Conservation (phyloP, 2,113 vertebrate species). For the Rhinolophus ferrumequinum region DNA sequence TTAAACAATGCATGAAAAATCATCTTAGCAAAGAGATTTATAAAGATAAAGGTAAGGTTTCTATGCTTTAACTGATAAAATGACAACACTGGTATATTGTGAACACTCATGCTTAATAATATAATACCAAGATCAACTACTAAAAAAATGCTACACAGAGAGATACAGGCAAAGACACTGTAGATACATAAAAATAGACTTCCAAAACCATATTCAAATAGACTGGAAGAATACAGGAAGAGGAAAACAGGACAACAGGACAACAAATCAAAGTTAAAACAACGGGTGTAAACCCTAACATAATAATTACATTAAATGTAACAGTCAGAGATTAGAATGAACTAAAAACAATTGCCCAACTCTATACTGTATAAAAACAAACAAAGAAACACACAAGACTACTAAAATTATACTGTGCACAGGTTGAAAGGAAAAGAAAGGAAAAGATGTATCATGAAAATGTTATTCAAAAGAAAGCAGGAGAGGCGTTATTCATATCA, state of each 20-base stretch:
- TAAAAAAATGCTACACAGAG: not conserved
- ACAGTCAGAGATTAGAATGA: not conserved
- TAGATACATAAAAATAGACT: too few species aligned
- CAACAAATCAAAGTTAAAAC: not conserved
- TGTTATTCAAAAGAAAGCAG: not conserved
- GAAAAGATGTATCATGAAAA: not conserved
- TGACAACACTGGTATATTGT: not conserved
- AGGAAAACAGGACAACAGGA: not conserved
- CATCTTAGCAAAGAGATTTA: not conserved
- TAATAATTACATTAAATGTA: not conserved
- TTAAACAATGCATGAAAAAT: not conserved
- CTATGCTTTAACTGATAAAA: not conserved
- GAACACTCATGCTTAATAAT: not conserved
- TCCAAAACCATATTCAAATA: not conserved
- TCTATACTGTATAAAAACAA: not conserved
- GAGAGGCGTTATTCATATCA: not conserved
- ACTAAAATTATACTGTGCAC: not conserved
- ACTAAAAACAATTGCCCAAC: not conserved
- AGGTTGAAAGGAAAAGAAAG: not conserved
- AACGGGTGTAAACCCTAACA: not conserved
- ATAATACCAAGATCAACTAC: not conserved
- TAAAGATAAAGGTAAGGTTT: not conserved
- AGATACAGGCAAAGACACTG: not conserved
- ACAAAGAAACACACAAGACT: too few species aligned
- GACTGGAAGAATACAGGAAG: not conserved